A percentile compares a stretch with the other conserved stretches of the same genome.
These are phyloP conservation scores for Cairina moschata DNA, from an alignment of 2,113 vertebrate genomes.

Conservation along the genomic window DNA sequence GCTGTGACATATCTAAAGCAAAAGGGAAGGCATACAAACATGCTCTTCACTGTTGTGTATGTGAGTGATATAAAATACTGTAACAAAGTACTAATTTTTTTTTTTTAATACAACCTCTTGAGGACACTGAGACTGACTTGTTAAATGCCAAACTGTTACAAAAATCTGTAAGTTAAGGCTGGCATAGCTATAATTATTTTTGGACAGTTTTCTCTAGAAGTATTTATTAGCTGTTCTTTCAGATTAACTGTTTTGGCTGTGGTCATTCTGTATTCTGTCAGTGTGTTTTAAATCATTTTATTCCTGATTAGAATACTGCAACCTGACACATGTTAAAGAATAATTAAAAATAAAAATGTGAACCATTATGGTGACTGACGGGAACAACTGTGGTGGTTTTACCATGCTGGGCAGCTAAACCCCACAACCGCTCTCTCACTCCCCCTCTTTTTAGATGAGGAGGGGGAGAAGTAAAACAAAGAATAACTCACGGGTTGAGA, in stretches of 20 bases:
- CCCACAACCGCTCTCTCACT: too few species aligned
- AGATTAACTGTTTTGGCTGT: background rate
- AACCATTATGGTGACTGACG: background rate
- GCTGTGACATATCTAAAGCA: conserved; percentile 28
- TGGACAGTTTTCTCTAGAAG: background rate
- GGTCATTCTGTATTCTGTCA: background rate
- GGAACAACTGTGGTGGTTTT: background rate
- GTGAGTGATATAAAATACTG: background rate
- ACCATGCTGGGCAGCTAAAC: too few species aligned
- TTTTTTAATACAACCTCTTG: background rate
- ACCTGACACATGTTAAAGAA: background rate
- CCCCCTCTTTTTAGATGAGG: too few species aligned
- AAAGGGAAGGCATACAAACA: background rate
- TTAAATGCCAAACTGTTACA: background rate
- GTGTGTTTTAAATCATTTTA: background rate
- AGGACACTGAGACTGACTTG: background rate
- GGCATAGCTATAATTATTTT: background rate
- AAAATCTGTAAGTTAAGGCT: background rate
- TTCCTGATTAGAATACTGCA: background rate
- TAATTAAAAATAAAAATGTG: background rate
- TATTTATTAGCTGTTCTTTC: background rate
- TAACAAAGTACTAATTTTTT: background rate
- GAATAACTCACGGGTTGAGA: too few species aligned
- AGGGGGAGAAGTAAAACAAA: too few species aligned
- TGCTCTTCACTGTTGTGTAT: background rate